Base-by-base conservation (phyloP, 2,113 vertebrate species). In the Ranitomeya variabilis region DNA sequence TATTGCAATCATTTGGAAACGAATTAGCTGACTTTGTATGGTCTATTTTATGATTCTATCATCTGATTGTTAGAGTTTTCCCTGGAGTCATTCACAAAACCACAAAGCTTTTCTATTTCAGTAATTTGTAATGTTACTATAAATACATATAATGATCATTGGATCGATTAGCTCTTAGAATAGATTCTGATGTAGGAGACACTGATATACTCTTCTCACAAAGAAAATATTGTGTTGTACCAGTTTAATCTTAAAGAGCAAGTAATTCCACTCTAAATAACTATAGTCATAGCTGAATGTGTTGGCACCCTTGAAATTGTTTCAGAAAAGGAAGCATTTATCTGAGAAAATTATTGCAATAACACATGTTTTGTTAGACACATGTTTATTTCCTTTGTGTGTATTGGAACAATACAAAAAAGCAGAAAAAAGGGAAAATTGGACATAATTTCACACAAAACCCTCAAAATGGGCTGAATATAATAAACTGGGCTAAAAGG, bases 51-150 rank as follows among this genome's bases (percentile, higher is more conserved):
- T 51, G 2, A 51, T 19, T 76, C 10, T 80, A 10, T 59, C 5
- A 5, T 54, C 9, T 54, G 76, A 51, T 64, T 7, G 6, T 16
- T 51, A 16, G 73, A 23, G 54, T 23, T 59, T 85, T 73, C 83
- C n/a, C 66, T 10, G 6, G 52, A 85, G 83, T 54, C 19, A 23
- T 31, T 74, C 16, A 62, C 71, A 57, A 77, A 74, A 77, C 57
- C 31, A 45, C 19, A 45, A 6, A 60, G 84, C 76, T 19, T 55
- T 69, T 69, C 37, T 80, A n/a, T 69, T 26, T 69, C 31, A 31
- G 76, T 23, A 23, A 37, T 80, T 80, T 87, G 66, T 55, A 87
- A 80, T 23, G n/a, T 51, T 37, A 23, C 76, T 69, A 87, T 87
- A 87, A 80, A 80, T 57, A 87, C 45, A 55, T 67, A 62, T 54